phyloP scores from a whole-genome alignment of 2,888 invertebrate species.

The Phyto melanocephala region DNA sequence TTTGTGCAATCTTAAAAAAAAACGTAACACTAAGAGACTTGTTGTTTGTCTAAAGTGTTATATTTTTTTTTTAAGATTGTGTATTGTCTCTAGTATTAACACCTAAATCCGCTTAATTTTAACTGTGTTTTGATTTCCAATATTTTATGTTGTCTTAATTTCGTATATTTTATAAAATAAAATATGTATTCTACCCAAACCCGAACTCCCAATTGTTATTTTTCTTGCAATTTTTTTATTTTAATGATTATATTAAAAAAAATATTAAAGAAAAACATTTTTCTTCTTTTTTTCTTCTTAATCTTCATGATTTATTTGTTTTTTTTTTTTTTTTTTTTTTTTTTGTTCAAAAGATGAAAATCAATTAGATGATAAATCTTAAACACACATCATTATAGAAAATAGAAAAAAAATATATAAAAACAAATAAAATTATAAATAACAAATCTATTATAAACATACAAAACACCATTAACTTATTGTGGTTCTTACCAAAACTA shows the following conservation, averaged over 20 bases:
- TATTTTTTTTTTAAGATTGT: conserved; percentile 51
- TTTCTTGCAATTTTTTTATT: conserved; percentile 29
- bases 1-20: conserved; percentile 45
- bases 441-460: conserved; percentile 21
- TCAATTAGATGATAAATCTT: conserved; percentile 55
- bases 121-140: conserved; percentile 16
- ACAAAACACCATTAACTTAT: conserved; percentile 34
- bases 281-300: conserved; percentile 61
- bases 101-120: conserved; percentile 36
- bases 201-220: conserved; percentile 23
- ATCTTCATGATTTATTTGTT: conserved; percentile 54
- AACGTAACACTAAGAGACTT: conserved; percentile 30
- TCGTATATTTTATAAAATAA: conserved; percentile 9
- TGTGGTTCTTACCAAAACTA: conserved; percentile 47
- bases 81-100: conserved; percentile 3
- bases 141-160: conserved; percentile 7
- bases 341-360: conserved; percentile 58
- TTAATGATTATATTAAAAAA: conserved; percentile 18
- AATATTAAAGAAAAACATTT: conserved; percentile 48
- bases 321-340: conserved; percentile 60
- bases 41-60: conserved; percentile 36
- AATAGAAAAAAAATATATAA: conserved; percentile 13
- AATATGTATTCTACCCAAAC: conserved; percentile 12
- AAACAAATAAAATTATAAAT: background rate
- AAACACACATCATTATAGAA: conserved; percentile 38